A percentile compares a stretch with the other conserved stretches of the same genome.
Conservation (phyloP, 2,888 invertebrate genomes). For the Drosophila infuscata region DNA sequence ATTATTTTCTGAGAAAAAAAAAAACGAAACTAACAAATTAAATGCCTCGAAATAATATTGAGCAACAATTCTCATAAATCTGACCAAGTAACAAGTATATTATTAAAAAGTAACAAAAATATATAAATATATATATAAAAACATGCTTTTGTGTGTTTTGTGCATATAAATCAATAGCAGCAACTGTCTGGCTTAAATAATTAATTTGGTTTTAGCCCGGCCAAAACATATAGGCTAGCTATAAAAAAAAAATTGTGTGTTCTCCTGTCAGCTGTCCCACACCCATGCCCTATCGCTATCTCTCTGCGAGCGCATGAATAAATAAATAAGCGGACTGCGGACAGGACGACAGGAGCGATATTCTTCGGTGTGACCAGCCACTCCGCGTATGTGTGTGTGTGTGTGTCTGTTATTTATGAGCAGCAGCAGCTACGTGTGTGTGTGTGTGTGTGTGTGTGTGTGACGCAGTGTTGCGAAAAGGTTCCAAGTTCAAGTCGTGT, state of each 20-base stretch:
- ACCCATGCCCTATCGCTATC: not conserved
- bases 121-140: not conserved
- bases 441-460: constrained; percentile 24
- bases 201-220: constrained; percentile 61
- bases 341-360: constrained; percentile 42
- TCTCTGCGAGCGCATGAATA: constrained; percentile 40
- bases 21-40: not conserved
- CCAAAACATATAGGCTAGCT: constrained; percentile 64
- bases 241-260: constrained; percentile 50
- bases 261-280: constrained; percentile 4
- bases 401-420: constrained; percentile 52
- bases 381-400: constrained; percentile 7
- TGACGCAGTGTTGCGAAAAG: constrained; percentile 24
- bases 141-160: constrained; percentile 11
- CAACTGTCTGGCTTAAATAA: constrained; percentile 66
- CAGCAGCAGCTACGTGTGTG: not conserved
- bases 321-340: constrained; percentile 49
- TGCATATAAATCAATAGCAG: constrained; percentile 68
- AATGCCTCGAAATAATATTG: constrained; percentile 7
- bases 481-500: constrained; percentile 40
- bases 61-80: constrained; percentile 25
- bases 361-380: constrained; percentile 21
- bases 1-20: not conserved
- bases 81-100: constrained; percentile 14
- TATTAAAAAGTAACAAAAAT: constrained; percentile 21